These are phyloP conservation scores for Drosophila murphyi DNA, from an alignment of 1,140 invertebrate genomes.

Conservation along the genomic window DNA sequence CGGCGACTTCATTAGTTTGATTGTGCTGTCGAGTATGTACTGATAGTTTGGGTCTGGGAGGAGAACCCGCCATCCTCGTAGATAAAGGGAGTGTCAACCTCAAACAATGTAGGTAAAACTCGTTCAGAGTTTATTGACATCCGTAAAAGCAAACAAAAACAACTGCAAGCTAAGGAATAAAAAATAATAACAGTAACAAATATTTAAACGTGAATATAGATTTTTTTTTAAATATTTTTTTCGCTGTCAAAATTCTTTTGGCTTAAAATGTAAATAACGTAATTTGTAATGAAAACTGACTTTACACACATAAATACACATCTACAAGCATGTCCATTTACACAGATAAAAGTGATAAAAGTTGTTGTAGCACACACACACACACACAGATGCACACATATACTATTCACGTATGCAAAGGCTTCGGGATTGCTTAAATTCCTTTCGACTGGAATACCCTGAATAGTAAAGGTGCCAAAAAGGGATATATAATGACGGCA, in stretches of 20 bases:
- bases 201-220: constrained; percentile 27
- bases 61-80: neutral
- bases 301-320: constrained; percentile 28
- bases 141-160: constrained; percentile 21
- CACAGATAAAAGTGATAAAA: constrained; percentile 24
- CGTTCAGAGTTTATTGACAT: constrained; percentile 50
- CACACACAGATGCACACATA: constrained; percentile 20
- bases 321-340: no score
- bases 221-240: constrained; percentile 21
- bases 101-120: constrained; percentile 40
- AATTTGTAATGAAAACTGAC: constrained; percentile 74
- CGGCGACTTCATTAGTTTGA: constrained; percentile 59
- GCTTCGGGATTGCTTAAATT: constrained; percentile 57
- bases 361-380: constrained; percentile 28
- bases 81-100: constrained; percentile 23
- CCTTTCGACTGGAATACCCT: constrained; percentile 28
- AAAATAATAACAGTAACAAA: no score
- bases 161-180: constrained; percentile 15
- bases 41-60: neutral
- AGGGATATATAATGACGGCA: neutral
- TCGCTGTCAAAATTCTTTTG: constrained; percentile 35
- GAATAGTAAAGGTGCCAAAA: neutral
- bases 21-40: constrained; percentile 18
- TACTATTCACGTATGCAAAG: constrained; percentile 21
- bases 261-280: constrained; percentile 72